These are phyloP conservation scores for Berghia stephanieae DNA, from an alignment of 1,140 invertebrate genomes.

Conservation along the genomic window DNA sequence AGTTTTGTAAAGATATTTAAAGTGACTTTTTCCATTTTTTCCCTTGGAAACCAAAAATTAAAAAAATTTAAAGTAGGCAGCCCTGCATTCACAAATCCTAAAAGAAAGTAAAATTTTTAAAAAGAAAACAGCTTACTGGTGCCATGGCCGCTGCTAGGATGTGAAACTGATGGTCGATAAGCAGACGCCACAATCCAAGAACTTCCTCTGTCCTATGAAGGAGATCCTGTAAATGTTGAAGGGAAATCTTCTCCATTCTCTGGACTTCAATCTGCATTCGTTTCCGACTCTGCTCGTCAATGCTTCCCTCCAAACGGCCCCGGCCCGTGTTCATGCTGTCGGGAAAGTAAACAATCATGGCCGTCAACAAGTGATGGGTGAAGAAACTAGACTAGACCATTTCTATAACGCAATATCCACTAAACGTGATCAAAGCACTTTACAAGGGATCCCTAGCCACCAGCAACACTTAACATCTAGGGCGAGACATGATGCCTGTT, in stretches of 20 bases:
- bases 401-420: too few species aligned
- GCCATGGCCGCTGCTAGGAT: conserved; percentile 74
- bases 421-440: too few species aligned
- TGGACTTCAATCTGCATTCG: conserved; percentile 64
- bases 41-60: too few species aligned
- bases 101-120: not conserved
- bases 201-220: conserved; percentile 87
- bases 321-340: conserved; percentile 24
- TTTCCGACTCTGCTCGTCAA: conserved; percentile 59
- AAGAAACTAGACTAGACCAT: too few species aligned
- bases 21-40: too few species aligned
- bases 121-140: conserved; percentile 58
- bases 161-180: conserved; percentile 93
- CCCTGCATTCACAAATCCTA: not conserved
- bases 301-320: conserved; percentile 36
- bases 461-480: too few species aligned
- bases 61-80: not conserved
- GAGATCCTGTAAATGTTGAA: conserved; percentile 81
- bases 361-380: too few species aligned
- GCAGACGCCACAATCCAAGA: conserved; percentile 90
- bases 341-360: too few species aligned
- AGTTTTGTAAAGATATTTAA: too few species aligned
- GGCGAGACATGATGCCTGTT: too few species aligned
- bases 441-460: too few species aligned
- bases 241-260: conserved; percentile 74